Conservation (phyloP, 2,888 invertebrate genomes). For the Seira ritae region DNA sequence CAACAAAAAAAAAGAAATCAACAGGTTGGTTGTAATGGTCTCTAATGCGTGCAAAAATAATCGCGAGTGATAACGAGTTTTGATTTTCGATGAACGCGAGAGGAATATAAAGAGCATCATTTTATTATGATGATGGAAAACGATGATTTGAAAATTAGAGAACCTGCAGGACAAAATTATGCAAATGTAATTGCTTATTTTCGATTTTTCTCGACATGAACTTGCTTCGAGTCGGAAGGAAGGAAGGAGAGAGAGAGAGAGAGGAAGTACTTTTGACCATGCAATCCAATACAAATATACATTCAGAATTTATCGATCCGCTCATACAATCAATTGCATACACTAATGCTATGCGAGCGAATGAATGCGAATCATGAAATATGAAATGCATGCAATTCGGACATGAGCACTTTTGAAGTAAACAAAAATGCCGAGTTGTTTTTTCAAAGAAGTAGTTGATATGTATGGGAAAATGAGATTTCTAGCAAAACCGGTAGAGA, state of each 20-base stretch:
- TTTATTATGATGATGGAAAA: neutral
- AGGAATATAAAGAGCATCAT: neutral
- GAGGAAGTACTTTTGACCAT: conserved; percentile 12
- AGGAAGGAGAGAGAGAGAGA: neutral
- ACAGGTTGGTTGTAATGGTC: neutral
- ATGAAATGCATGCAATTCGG: conserved; percentile 28
- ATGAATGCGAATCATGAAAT: conserved; percentile 3
- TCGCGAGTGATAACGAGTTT: conserved; percentile 9
- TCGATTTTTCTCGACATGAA: neutral
- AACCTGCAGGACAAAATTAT: conserved; percentile 3
- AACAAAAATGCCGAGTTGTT: neutral
- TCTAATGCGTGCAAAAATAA: neutral
- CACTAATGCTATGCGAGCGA: too few relatives aligned
- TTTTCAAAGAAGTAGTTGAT: neutral
- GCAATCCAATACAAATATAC: conserved; percentile 9
- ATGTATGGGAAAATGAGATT: neutral
- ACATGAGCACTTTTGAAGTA: conserved; percentile 26
- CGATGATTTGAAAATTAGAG: neutral
- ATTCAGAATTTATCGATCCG: neutral
- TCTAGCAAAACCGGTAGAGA: conserved; percentile 20
- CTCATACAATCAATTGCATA: neutral
- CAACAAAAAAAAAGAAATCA: neutral
- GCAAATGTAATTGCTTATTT: conserved; percentile 14
- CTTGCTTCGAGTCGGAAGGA: conserved; percentile 6
- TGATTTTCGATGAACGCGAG: neutral